Percentiles rank a stretch among this genome's conserved stretches.
phyloP scores from a whole-genome alignment of 2,888 invertebrate genomes.

The Hyppa rectilinea region DNA sequence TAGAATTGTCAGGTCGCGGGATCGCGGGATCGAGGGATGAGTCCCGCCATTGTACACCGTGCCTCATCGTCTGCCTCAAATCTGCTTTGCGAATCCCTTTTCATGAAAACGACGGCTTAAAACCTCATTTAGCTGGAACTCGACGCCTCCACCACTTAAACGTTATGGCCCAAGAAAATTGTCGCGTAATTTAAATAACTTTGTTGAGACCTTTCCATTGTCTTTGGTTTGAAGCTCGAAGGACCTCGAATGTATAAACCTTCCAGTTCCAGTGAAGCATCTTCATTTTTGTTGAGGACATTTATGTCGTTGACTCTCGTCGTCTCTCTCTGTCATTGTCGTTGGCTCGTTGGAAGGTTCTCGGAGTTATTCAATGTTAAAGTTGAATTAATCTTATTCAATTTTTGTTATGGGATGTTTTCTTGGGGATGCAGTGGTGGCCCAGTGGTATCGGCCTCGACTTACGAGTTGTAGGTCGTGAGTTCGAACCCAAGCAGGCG shows the following conservation, averaged over 20 bases:
- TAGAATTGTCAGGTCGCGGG: slow-evolving; percentile 68
- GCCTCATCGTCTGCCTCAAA: slow-evolving; percentile 80
- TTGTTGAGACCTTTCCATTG: slow-evolving; percentile 81
- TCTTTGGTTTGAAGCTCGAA: slow-evolving; percentile 77
- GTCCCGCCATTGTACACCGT: slow-evolving; percentile 78
- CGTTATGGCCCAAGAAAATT: slow-evolving; percentile 86
- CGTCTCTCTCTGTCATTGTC: too few species aligned
- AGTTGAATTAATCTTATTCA: slow-evolving; percentile 63
- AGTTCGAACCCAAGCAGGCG: too few species aligned
- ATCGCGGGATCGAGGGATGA: slow-evolving; percentile 73
- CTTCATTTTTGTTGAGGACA: slow-evolving; percentile 76
- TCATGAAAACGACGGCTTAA: slow-evolving; percentile 85
- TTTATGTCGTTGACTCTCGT: slow-evolving; percentile 71
- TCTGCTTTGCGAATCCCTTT: slow-evolving; percentile 87
- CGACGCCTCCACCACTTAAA: slow-evolving; percentile 85
- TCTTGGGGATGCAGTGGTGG: too few species aligned
- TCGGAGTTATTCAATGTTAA: slow-evolving; percentile 69
- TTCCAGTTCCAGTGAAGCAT: slow-evolving; percentile 71
- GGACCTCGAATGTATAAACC: slow-evolving; percentile 83
- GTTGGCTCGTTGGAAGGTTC: slow-evolving; percentile 59
- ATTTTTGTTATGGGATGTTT: slow-evolving; percentile 43
- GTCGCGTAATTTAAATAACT: slow-evolving; percentile 89
- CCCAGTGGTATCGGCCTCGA: too few species aligned
- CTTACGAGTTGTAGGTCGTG: too few species aligned
- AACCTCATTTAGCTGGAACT: slow-evolving; percentile 87